phyloP scores from a whole-genome alignment of 2,888 invertebrate genomes.

The Drosophila parthenogenetica region DNA sequence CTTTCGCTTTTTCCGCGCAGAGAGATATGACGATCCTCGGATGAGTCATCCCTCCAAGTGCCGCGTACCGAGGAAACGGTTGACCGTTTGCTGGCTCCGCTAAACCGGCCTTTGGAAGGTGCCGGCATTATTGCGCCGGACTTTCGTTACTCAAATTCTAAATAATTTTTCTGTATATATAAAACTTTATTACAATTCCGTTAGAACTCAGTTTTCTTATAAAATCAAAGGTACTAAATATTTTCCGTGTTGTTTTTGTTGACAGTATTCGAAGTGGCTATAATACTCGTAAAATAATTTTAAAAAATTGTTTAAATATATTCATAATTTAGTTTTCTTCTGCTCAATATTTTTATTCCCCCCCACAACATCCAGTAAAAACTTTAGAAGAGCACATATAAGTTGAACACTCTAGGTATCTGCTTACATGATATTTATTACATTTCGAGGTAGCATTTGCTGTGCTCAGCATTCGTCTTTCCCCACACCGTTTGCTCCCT shows the following conservation, averaged over 20 bases:
- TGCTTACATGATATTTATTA: constrained; percentile 59
- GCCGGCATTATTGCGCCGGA: constrained; percentile 24
- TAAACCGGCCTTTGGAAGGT: neutral
- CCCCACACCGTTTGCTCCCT: constrained; percentile 10
- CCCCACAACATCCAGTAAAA: constrained; percentile 1
- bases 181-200: neutral
- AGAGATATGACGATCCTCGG: neutral
- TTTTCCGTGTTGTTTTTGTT: neutral
- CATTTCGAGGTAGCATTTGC: constrained; percentile 40
- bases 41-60: rapidly evolving
- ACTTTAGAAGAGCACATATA: constrained; percentile 32
- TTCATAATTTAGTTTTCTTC: too few relatives aligned
- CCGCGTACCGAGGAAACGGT: neutral
- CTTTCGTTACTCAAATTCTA: neutral
- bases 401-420: constrained; percentile 42
- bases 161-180: neutral
- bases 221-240: constrained; percentile 12
- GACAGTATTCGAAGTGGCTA: neutral
- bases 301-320: too few relatives aligned
- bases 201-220: neutral
- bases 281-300: too few relatives aligned
- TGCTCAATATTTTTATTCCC: too few relatives aligned
- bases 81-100: neutral
- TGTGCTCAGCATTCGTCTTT: constrained; percentile 40
- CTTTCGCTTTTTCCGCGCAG: neutral